Percentiles rank a stretch among this genome's conserved stretches.
These are phyloP conservation scores for Hyppa rectilinea DNA, from an alignment of 2,888 invertebrate species.

Conservation along the genomic window DNA sequence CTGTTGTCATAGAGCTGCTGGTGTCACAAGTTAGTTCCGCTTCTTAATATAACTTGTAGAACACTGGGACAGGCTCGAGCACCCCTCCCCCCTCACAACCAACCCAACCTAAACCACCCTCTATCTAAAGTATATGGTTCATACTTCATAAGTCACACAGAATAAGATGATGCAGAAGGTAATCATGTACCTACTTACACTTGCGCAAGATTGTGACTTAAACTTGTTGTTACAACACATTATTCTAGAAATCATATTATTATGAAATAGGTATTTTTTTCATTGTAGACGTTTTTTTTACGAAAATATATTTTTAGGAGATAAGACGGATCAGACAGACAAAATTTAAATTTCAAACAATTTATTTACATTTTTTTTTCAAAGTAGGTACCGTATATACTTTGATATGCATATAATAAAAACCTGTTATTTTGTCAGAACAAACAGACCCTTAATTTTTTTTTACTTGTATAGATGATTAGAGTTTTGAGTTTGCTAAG, in stretches of 20 bases:
- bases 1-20: conserved; percentile 12
- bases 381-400: too few relatives aligned
- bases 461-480: too few relatives aligned
- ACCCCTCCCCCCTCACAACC: background rate
- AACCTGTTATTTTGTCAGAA: too few relatives aligned
- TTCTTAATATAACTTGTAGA: conserved; percentile 52
- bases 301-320: too few relatives aligned
- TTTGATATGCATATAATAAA: too few relatives aligned
- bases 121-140: conserved; percentile 22
- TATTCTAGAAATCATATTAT: background rate
- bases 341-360: too few relatives aligned
- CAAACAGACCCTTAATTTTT: too few relatives aligned
- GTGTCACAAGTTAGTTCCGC: conserved; percentile 43
- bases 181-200: background rate
- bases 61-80: conserved; percentile 6
- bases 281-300: background rate
- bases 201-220: background rate
- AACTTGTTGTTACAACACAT: background rate
- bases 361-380: too few relatives aligned
- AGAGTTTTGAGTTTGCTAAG: background rate
- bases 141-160: conserved; percentile 7
- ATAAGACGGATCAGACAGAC: too few relatives aligned
- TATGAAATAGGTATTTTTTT: background rate
- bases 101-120: too few relatives aligned
- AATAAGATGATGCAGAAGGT: conserved; percentile 4